Evolutionary conservation across 2,113 vertebrate species (phyloP).

Genomic region (Cygnus buccinator): DNA sequence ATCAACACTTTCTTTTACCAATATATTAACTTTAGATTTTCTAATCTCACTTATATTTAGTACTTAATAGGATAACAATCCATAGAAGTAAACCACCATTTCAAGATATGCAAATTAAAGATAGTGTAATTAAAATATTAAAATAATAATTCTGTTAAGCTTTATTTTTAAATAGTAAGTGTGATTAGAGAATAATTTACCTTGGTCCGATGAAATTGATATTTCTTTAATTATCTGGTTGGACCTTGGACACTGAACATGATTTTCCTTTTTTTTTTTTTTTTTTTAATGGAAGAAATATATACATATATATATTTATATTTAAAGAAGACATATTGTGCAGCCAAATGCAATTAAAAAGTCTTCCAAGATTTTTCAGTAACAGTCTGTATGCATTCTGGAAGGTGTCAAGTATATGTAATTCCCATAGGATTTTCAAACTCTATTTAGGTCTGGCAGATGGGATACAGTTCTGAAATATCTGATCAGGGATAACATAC

Average conservation of each 20-base stretch:
- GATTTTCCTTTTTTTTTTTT: not conserved
- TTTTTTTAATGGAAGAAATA: not conserved
- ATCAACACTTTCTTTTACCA: not conserved
- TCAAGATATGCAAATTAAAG: not conserved
- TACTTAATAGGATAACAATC: not conserved
- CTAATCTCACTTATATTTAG: not conserved
- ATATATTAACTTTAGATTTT: not conserved
- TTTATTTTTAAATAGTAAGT: not conserved
- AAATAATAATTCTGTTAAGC: not conserved
- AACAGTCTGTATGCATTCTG: not conserved
- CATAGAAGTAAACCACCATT: not conserved
- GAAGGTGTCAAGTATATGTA: not conserved
- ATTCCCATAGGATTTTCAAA: not conserved
- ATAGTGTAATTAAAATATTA: not conserved
- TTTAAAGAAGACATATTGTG: not conserved
- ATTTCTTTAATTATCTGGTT: not conserved
- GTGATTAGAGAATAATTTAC: not conserved
- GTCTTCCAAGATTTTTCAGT: not conserved
- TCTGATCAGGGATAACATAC: not conserved
- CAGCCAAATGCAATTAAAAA: not conserved
- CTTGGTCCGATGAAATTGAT: not conserved
- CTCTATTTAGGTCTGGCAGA: not conserved
- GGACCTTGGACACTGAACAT: not conserved
- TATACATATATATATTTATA: no score
- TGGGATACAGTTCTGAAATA: not conserved